phyloP scores from a whole-genome alignment of 2,797 vertebrate genomes.

The Pangasius sanitwongsei region DNA sequence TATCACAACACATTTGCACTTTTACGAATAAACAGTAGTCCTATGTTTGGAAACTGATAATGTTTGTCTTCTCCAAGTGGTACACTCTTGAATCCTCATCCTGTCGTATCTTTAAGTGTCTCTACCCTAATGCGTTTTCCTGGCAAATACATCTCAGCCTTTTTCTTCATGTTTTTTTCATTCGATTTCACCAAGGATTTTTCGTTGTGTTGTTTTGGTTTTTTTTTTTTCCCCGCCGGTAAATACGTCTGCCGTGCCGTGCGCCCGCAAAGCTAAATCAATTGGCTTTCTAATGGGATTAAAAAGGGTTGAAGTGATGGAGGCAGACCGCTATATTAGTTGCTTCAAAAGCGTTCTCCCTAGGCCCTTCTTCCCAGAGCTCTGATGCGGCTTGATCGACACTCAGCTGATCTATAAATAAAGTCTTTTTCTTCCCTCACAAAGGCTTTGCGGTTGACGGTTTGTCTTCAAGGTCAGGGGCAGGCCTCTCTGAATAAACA shows the following conservation, averaged over 20 bases:
- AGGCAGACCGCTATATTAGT: conserved; percentile 76
- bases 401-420: conserved; percentile 91
- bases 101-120: conserved; percentile 40
- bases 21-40: conserved; percentile 38
- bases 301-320: conserved; percentile 71
- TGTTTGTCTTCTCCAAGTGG: conserved; percentile 24
- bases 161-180: conserved; percentile 37
- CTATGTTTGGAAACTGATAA: conserved; percentile 38
- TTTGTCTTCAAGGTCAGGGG: conserved; percentile 91
- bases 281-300: conserved; percentile 81
- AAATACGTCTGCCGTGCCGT: conserved; percentile 38
- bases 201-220: background rate
- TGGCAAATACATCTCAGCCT: conserved; percentile 41
- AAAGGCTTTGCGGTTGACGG: conserved; percentile 81
- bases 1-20: conserved; percentile 39
- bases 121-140: conserved; percentile 50
- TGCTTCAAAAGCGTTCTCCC: conserved; percentile 71
- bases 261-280: conserved; percentile 70
- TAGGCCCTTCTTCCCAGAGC: conserved; percentile 62
- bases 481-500: conserved; percentile 82
- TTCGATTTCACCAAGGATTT: conserved; percentile 51
- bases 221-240: background rate
- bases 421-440: conserved; percentile 81
- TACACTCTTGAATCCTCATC: conserved; percentile 42
- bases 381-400: conserved; percentile 85